Base-by-base conservation (phyloP, 2,888 invertebrate genomes). In the Lasioglossum malachurum region DNA sequence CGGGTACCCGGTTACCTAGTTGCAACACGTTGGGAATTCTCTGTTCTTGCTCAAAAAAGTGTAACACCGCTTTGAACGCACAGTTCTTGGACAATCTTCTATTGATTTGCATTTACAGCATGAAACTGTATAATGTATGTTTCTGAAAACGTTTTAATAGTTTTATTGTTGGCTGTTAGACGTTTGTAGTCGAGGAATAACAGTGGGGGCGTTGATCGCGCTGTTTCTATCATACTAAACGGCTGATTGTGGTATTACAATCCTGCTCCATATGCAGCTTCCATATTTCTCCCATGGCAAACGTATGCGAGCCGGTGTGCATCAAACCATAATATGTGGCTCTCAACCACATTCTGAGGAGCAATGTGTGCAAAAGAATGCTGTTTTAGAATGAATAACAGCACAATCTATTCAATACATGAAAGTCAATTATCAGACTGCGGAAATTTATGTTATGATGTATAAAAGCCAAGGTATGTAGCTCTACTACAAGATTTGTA, bases 251-350 rank as follows among this genome's bases (percentile, higher is more conserved):
- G 82, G 86, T 75, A 87, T 90, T 85, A 86, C 87, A 90, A 87
- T 78, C 77, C 74, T 82, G 86, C 88, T 83, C 83, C 88, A 82
- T 85, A 86, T 86, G 85, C 85, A 85, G 84, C 82, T 85, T 83
- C 82, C 82, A 81, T 85, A 69, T 86, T 83, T 90, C 90, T 88
- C 86, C 82, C 90, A 84, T 90, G 85, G 83, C 83, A 85, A 84
- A 81, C 83, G 83, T 75, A 81, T 64, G 64, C 64, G 79, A 71
- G 75, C 72, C 81, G 82, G 76, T 76, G 80, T 87, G 83, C 87
- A 84, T 85, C 81, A 89, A 81, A 84, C 84, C 86, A 83, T 89
- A 83, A 84, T 79, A 81, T 87, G 83, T 87, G 87, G 64, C 87
- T 74, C 77, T 67, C 71, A 60, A 49, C 64, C 67, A 38, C 79